A percentile compares a stretch with the other conserved stretches of the same genome.
These are phyloP conservation scores for Ceratitis capitata DNA, from an alignment of 1,140 invertebrate genomes.

Conservation along the genomic window DNA sequence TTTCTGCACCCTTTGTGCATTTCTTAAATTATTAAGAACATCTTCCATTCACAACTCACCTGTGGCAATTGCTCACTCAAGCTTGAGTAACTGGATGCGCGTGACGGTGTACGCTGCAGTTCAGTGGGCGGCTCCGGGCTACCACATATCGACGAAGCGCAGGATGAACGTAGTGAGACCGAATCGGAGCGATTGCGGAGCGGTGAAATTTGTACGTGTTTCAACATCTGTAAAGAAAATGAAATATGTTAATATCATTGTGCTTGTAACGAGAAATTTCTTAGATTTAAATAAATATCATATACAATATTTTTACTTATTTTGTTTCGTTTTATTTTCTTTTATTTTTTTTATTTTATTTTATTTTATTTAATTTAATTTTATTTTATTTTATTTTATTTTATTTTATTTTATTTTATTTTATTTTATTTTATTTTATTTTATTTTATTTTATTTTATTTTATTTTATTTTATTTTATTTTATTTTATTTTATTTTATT, in stretches of 20 bases:
- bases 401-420: background rate
- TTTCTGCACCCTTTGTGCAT: too few relatives aligned
- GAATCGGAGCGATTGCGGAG: conserved; percentile 82
- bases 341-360: background rate
- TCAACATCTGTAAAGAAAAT: conserved; percentile 75
- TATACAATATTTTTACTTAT: too few relatives aligned
- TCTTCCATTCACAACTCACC: conserved; percentile 54
- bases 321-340: background rate
- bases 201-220: conserved; percentile 88
- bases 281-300: background rate
- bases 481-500: too few relatives aligned
- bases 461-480: too few relatives aligned
- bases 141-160: conserved; percentile 66
- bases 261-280: background rate
- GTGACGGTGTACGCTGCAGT: conserved; percentile 58
- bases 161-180: conserved; percentile 79
- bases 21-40: background rate
- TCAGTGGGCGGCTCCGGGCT: conserved; percentile 70
- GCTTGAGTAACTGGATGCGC: conserved; percentile 72
- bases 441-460: background rate
- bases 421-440: background rate
- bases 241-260: background rate
- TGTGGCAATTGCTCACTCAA: conserved; percentile 69
- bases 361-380: background rate
- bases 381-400: background rate